Evolutionary conservation across 2,113 vertebrate genomes (phyloP).

Genomic region (Charadrius vociferus): DNA sequence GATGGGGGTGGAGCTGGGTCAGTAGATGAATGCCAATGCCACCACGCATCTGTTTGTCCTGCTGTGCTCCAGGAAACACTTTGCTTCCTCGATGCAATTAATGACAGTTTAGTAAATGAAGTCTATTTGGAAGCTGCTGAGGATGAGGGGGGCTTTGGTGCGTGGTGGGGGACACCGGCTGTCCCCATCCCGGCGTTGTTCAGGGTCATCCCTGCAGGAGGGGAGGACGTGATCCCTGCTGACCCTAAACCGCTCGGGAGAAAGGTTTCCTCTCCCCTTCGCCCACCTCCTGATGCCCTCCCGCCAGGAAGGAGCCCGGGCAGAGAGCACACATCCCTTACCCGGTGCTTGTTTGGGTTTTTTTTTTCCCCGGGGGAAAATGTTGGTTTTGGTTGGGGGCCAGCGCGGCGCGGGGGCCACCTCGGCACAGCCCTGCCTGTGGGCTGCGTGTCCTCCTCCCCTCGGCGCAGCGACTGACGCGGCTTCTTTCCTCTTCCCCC

Average conservation of each 20-base stretch:
- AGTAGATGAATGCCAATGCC: rapidly evolving
- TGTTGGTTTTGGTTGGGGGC: neutral
- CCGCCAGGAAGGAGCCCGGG: neutral
- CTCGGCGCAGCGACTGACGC: rapidly evolving
- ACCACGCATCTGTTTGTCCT: rapidly evolving
- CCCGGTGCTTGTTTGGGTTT: neutral
- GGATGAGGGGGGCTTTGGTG: neutral
- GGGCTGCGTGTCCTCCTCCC: neutral
- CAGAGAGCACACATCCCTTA: rapidly evolving
- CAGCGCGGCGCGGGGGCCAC: rapidly evolving
- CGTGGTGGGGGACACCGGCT: rapidly evolving
- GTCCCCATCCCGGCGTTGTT: rapidly evolving
- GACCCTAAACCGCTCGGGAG: rapidly evolving
- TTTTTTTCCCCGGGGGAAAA: neutral
- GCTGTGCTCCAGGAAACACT: neutral
- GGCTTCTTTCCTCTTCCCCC: neutral
- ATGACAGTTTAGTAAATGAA: neutral
- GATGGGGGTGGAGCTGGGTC: neutral
- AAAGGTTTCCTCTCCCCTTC: neutral
- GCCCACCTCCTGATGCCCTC: neutral
- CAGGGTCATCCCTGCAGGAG: neutral
- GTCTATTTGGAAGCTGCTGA: neutral
- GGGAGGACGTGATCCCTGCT: neutral
- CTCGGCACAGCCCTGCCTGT: rapidly evolving
- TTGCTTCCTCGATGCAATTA: neutral